Evolutionary conservation across 2,797 vertebrate genomes (phyloP).

Genomic region (Trachops cirrhosus): DNA sequence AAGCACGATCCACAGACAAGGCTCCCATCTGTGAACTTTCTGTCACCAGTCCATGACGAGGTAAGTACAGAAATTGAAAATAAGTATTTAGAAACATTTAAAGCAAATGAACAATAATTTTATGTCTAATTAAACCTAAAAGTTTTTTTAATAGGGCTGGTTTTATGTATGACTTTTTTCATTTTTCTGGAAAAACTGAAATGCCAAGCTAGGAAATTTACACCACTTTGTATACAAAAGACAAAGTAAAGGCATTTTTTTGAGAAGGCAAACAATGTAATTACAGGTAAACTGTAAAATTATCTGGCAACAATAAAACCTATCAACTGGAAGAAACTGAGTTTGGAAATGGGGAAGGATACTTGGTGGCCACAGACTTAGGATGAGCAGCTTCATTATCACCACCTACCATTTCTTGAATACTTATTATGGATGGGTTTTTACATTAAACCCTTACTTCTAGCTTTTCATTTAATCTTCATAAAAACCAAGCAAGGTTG

Average conservation of each 20-base stretch:
- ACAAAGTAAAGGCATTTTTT: background rate
- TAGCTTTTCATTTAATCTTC: background rate
- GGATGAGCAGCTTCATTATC: background rate
- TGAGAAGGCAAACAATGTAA: background rate
- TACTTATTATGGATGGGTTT: background rate
- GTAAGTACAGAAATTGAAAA: background rate
- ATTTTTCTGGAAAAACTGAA: conserved; percentile 9
- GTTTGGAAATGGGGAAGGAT: background rate
- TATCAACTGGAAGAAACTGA: background rate
- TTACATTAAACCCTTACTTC: background rate
- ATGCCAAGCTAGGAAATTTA: background rate
- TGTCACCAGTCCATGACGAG: background rate
- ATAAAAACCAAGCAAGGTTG: background rate
- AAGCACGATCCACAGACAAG: background rate
- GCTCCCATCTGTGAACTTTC: background rate
- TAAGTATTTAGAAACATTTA: background rate
- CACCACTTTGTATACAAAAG: background rate
- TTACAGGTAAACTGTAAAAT: background rate
- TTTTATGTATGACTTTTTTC: background rate
- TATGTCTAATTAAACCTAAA: background rate
- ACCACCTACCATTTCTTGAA: background rate
- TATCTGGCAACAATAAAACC: conserved; percentile 4
- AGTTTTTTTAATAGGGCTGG: background rate
- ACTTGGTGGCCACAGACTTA: background rate
- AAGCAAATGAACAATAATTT: background rate